Evolutionary conservation across 2,113 vertebrate species (phyloP).

Genomic region (Micromys minutus): DNA sequence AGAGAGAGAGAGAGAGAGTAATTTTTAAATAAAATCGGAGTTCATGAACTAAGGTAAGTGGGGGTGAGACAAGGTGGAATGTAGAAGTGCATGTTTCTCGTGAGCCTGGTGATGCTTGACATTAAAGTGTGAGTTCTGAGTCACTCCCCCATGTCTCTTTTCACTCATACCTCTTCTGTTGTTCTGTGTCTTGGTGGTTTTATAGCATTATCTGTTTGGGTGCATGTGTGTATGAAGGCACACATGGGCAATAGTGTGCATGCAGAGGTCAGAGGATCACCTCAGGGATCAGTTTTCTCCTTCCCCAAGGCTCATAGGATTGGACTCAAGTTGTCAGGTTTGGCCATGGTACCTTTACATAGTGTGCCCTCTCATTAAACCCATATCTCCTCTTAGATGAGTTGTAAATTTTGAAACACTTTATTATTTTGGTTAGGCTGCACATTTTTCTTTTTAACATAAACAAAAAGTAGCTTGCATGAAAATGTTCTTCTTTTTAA

Average conservation of each 20-base stretch:
- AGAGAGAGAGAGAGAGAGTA: neutral
- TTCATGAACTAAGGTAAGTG: neutral
- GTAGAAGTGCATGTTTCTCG: neutral
- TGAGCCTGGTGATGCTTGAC: neutral
- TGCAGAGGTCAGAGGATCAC: neutral
- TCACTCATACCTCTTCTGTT: neutral
- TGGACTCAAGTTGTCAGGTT: neutral
- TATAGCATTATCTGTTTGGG: neutral
- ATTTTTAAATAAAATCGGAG: neutral
- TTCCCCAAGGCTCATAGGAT: neutral
- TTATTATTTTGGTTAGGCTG: neutral
- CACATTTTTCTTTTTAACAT: constrained; percentile 38
- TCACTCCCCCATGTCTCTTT: neutral
- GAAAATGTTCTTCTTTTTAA: constrained; percentile 1
- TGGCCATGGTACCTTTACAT: neutral
- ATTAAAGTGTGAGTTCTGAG: neutral
- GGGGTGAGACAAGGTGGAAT: neutral
- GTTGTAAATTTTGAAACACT: neutral
- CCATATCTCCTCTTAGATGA: neutral
- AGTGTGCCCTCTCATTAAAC: neutral
- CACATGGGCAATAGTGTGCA: neutral
- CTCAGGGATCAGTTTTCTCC: neutral
- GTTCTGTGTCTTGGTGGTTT: neutral
- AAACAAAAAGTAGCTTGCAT: neutral
- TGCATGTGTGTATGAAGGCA: neutral